Evolutionary conservation across 2,113 vertebrate genomes (phyloP).

Genomic region (Seriola dumerili): DNA sequence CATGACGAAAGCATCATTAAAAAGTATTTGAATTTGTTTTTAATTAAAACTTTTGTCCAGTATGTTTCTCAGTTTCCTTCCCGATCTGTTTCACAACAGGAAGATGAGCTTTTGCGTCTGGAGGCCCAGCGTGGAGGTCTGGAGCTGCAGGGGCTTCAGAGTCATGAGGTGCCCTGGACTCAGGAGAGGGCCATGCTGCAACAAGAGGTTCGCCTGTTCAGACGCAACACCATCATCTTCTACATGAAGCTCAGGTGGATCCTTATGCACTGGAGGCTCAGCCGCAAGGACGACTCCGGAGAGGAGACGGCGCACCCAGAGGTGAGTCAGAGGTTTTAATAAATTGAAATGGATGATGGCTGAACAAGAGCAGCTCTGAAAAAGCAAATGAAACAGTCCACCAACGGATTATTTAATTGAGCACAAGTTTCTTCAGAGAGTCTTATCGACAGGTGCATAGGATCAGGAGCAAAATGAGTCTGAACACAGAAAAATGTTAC

Average conservation of each 20-base stretch:
- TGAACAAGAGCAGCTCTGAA: too few species aligned
- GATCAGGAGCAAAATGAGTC: too few species aligned
- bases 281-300: conserved; percentile 84
- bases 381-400: neutral
- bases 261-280: conserved; percentile 92
- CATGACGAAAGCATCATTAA: neutral
- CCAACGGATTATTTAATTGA: too few species aligned
- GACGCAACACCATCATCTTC: conserved; percentile 92
- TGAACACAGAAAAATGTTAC: too few species aligned
- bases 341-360: neutral
- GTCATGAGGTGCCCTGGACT: conserved; percentile 89
- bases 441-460: too few species aligned
- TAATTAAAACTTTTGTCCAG: neutral
- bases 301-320: conserved; percentile 81
- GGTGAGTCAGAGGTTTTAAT: conserved; percentile 78
- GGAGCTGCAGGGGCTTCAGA: conserved; percentile 91
- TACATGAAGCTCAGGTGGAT: conserved; percentile 96
- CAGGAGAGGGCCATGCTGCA: conserved; percentile 91
- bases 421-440: too few species aligned
- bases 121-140: conserved; percentile 89
- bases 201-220: conserved; percentile 92
- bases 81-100: conserved; percentile 75
- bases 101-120: conserved; percentile 87
- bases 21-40: neutral
- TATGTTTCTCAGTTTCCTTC: neutral